Conservation (phyloP, 2,797 vertebrate species). For the Linurgus olivaceus region DNA sequence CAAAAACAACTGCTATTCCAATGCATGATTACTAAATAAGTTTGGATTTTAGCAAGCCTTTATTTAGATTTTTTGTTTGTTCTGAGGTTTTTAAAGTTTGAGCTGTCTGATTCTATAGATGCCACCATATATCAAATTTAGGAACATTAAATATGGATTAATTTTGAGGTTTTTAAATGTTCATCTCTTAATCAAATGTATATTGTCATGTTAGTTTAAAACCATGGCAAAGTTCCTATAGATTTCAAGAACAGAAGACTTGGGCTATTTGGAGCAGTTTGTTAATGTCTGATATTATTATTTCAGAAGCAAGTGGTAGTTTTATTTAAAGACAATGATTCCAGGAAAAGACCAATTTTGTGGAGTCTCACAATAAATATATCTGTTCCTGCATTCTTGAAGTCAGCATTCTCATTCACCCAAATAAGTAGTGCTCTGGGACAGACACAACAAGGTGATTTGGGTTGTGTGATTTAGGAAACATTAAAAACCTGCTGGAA, state of each 20-base stretch:
- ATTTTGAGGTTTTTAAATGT: neutral
- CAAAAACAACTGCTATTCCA: conserved; percentile 51
- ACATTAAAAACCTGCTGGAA: neutral
- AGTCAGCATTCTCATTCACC: neutral
- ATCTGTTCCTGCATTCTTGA: neutral
- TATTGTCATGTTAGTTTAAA: neutral
- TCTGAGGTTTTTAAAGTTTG: neutral
- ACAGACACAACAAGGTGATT: neutral
- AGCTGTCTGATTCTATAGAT: neutral
- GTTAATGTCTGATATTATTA: neutral
- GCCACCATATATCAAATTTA: neutral
- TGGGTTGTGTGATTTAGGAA: neutral
- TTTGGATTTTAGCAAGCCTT: conserved; percentile 11
- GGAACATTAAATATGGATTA: neutral
- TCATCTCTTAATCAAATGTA: neutral
- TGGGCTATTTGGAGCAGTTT: neutral
- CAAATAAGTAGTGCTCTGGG: neutral
- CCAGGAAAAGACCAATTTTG: neutral
- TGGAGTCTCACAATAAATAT: neutral
- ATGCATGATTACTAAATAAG: conserved; percentile 7
- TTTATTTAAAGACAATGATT: neutral
- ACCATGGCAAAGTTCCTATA: neutral
- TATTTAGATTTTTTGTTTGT: neutral
- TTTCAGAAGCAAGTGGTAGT: neutral
- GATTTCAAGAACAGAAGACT: neutral